These are phyloP conservation scores for Chloropsis hardwickii DNA, from an alignment of 2,113 vertebrate genomes.

Conservation along the genomic window DNA sequence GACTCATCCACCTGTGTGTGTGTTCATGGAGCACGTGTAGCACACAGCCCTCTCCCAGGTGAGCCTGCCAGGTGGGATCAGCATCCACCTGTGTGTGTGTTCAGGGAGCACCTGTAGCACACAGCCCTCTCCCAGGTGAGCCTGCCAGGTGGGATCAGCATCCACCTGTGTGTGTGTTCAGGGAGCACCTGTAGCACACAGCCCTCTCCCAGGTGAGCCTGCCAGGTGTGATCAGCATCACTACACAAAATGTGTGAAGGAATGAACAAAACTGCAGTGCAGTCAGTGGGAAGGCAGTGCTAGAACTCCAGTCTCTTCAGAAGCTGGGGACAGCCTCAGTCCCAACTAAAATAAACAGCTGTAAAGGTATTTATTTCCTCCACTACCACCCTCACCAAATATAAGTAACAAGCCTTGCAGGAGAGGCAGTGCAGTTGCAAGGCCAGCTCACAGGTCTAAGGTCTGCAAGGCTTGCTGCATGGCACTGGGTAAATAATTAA, in stretches of 20 bases:
- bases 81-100: background rate
- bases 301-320: background rate
- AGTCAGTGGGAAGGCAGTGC: background rate
- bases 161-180: background rate
- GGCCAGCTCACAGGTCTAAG: background rate
- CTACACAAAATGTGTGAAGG: no score
- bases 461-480: background rate
- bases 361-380: background rate
- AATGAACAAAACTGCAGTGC: background rate
- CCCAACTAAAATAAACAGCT: background rate
- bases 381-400: background rate
- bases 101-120: background rate
- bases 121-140: background rate
- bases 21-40: background rate
- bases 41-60: background rate
- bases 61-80: background rate
- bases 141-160: background rate
- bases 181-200: background rate
- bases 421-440: background rate
- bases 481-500: slow-evolving; percentile 19
- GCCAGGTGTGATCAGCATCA: background rate
- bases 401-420: background rate
- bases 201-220: background rate
- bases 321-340: background rate
- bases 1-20: background rate